Conservation (phyloP, 2,797 vertebrate species). For the Tragelaphus oryx region DNA sequence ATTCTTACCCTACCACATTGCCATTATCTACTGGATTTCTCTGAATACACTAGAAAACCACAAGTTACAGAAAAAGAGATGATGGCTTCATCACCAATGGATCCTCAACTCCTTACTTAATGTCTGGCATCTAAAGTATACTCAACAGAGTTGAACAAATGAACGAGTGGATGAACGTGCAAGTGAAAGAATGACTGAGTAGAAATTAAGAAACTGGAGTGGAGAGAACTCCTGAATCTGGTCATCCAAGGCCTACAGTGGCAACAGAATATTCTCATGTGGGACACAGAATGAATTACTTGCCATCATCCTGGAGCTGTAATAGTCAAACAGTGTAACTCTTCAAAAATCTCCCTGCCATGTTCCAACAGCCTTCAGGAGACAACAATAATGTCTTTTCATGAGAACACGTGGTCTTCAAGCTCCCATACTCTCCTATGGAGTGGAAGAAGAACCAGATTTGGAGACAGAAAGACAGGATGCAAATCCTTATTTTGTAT, state of each 20-base stretch:
- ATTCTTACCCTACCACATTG: neutral
- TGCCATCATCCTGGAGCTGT: neutral
- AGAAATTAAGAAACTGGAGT: neutral
- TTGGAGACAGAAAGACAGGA: neutral
- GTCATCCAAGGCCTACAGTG: neutral
- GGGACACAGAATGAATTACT: neutral
- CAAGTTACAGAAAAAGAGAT: neutral
- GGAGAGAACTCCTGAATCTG: neutral
- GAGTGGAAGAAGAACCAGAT: neutral
- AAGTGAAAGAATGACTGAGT: neutral
- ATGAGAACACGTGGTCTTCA: neutral
- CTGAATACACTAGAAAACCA: neutral
- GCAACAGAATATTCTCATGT: neutral
- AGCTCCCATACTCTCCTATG: neutral
- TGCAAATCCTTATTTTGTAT: slow-evolving; percentile 16
- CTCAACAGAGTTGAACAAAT: neutral
- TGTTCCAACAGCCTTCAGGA: neutral
- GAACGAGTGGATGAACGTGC: neutral
- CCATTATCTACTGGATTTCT: neutral
- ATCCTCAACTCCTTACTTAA: neutral
- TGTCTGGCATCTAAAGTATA: neutral
- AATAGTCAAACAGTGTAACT: neutral
- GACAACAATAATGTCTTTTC: neutral
- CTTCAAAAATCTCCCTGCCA: neutral
- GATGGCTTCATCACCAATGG: neutral